Conservation (phyloP, 2,888 invertebrate genomes). For the Emmelina monodactyla region DNA sequence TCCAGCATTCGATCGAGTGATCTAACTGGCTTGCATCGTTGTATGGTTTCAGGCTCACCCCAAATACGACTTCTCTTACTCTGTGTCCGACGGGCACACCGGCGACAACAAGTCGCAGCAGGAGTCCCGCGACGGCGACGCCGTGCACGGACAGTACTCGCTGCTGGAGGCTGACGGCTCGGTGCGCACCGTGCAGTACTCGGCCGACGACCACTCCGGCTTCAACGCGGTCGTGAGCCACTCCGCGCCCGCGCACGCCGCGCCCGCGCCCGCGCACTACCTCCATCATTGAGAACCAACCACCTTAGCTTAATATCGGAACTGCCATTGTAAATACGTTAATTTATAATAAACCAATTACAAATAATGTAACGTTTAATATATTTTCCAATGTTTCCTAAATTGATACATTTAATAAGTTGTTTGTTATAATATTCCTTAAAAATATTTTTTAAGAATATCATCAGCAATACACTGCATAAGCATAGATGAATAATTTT, state of each 20-base stretch:
- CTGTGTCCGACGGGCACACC: conserved; percentile 56
- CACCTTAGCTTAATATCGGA: too few species aligned
- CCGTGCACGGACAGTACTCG: conserved; percentile 55
- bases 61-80: conserved; percentile 47
- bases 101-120: conserved; percentile 60
- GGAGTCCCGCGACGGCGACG: conserved; percentile 53
- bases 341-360: too few species aligned
- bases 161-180: conserved; percentile 59
- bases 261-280: conserved; percentile 40
- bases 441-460: too few species aligned
- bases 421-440: too few species aligned
- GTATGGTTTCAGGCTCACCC: conserved; percentile 28
- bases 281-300: conserved; percentile 14
- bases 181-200: conserved; percentile 53
- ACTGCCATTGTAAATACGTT: too few species aligned
- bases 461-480: too few species aligned
- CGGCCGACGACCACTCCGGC: conserved; percentile 53
- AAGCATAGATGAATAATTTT: too few species aligned
- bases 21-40: too few species aligned
- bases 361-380: too few species aligned
- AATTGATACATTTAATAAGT: too few species aligned
- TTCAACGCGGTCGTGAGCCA: conserved; percentile 38
- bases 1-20: too few species aligned
- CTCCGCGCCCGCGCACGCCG: conserved; percentile 25
- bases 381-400: too few species aligned